Evolutionary conservation across 2,797 vertebrate genomes (phyloP), one percentile per base, ranked within the genome.

Genomic region (Catostomus latipinnis): DNA sequence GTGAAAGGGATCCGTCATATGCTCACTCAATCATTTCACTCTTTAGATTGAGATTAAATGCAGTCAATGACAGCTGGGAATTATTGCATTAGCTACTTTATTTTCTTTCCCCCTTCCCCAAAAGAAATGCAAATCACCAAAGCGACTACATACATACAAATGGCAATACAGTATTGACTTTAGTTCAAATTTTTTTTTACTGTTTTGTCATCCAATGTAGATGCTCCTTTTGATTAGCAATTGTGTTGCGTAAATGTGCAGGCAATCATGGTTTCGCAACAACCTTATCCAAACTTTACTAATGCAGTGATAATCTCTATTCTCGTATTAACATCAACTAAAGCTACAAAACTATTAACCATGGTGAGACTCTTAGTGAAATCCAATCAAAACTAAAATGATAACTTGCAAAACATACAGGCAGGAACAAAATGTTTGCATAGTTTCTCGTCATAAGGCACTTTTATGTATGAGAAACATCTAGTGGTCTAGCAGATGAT

Each of bases 401-500:
- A 57, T 66, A 61, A 71, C 56, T 57, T 77, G 91, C 92, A 91
- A 95, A 94, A 92, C 89, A 91, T 94, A 90, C 90, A 90, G 94
- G 88, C 85, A 90, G 90, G 88, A 74, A 88, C 83, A 93, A 93
- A 86, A 86, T 61, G 69, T 90, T 95, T 99, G 96, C 97, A 98
- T 98, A 98, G 97, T 94, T 92, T 93, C 88, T 92, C 92, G 90
- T 95, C 91, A 88, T 96, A 98, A 98, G 97, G 97, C 97, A 99
- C 97, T 43, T 92, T 49, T 89, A 91, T 87, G 89, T 92, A 94
- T 92, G 81, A 92, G 93, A 91, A 93, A 90, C 88, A 82, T 85
- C 82, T 81, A 88, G 84, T 92, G 80, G 89, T 88, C 45, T 79
- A 81, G 81, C 34, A 71, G 67, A 61, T 45, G 72, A 79, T 74